Evolutionary conservation across 1,140 invertebrate genomes (phyloP).

Genomic region (Caenorhabditis latens): DNA sequence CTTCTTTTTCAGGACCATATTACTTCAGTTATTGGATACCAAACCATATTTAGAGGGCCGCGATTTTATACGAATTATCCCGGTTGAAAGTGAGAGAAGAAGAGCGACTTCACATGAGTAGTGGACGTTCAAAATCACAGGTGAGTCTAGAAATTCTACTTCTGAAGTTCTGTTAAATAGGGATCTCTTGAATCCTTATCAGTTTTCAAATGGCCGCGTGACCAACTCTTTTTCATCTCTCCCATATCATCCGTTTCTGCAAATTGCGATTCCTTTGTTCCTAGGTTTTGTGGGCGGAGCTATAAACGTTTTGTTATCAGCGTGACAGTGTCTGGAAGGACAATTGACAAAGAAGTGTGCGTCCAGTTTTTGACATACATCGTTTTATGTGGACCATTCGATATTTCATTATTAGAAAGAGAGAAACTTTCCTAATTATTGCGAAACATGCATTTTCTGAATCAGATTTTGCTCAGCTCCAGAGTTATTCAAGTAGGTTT

Average conservation of each 20-base stretch:
- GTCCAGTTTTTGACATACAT: slow-evolving; percentile 13
- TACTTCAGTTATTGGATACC: slow-evolving; percentile 45
- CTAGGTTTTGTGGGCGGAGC: slow-evolving; percentile 37
- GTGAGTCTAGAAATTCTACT: background rate
- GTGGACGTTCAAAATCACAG: slow-evolving; percentile 51
- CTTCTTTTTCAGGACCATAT: slow-evolving; percentile 18
- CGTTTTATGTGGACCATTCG: background rate
- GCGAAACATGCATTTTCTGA: background rate
- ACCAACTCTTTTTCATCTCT: background rate
- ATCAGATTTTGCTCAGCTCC: background rate
- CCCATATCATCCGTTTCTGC: background rate
- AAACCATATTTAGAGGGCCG: slow-evolving; percentile 46
- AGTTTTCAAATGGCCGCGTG: slow-evolving; percentile 25
- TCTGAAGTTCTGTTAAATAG: background rate
- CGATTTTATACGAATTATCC: slow-evolving; percentile 39
- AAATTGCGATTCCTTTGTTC: slow-evolving; percentile 32
- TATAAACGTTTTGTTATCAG: slow-evolving; percentile 15
- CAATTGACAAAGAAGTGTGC: slow-evolving; percentile 31
- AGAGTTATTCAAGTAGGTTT: slow-evolving; percentile 13
- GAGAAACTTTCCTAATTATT: background rate
- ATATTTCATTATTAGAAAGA: background rate
- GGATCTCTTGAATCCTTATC: background rate
- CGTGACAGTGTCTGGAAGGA: slow-evolving; percentile 43
- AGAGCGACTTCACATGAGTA: slow-evolving; percentile 47
- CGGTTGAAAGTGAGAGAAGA: slow-evolving; percentile 35